Conservation (phyloP, 2,888 invertebrate species). For the Latrodectus elegans region DNA sequence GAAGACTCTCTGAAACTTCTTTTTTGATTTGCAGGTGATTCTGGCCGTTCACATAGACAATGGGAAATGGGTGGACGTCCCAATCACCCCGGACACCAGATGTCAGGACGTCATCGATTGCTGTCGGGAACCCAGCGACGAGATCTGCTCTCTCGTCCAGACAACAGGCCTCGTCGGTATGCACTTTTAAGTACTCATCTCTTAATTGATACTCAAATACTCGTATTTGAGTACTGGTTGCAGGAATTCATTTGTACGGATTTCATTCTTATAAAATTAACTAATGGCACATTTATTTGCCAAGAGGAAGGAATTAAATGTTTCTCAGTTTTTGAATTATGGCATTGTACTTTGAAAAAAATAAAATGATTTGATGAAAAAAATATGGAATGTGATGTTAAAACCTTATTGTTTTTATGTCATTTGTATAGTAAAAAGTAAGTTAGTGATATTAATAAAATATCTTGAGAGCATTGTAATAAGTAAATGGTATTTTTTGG, state of each 20-base stretch:
- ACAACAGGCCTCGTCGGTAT: constrained; percentile 51
- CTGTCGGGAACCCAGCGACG: constrained; percentile 73
- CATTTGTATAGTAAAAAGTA: too few relatives aligned
- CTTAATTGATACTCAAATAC: not conserved
- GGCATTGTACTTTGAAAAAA: not conserved
- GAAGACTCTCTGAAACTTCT: not conserved
- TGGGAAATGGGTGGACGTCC: constrained; percentile 72
- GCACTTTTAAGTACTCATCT: not conserved
- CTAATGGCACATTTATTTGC: not conserved
- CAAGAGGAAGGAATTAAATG: not conserved
- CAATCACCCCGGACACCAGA: constrained; percentile 73
- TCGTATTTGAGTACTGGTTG: not conserved
- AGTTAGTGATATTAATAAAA: too few relatives aligned
- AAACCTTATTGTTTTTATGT: too few relatives aligned
- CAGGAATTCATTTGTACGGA: too few relatives aligned
- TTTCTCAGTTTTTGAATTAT: not conserved
- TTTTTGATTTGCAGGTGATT: constrained; percentile 71
- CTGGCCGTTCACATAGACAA: constrained; percentile 72
- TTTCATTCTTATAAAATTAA: not conserved
- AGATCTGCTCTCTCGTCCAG: constrained; percentile 71
- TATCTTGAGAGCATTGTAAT: too few relatives aligned
- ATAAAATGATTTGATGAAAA: too few relatives aligned
- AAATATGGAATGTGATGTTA: too few relatives aligned
- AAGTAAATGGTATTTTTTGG: too few relatives aligned
- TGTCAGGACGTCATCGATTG: constrained; percentile 73